phyloP scores from a whole-genome alignment of 2,797 vertebrate genomes.

The Bothrops alternatus region DNA sequence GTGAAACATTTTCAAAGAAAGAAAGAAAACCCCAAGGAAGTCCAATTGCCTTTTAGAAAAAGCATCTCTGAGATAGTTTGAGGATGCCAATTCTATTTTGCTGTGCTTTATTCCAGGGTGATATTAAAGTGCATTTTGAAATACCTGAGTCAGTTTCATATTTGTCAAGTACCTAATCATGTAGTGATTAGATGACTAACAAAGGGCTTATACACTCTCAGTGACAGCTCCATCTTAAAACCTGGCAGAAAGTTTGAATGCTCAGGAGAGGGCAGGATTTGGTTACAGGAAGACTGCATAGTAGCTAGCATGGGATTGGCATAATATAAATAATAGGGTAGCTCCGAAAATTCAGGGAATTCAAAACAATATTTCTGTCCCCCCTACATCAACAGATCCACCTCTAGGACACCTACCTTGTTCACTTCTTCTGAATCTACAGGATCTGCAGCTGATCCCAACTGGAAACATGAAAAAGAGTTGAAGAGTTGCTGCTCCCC shows the following conservation, averaged over 20 bases:
- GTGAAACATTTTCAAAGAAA: neutral
- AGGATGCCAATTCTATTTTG: neutral
- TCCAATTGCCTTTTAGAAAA: neutral
- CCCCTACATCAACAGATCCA: neutral
- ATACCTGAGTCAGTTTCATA: constrained; percentile 9
- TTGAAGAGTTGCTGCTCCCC: neutral
- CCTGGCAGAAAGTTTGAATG: neutral
- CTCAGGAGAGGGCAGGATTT: neutral
- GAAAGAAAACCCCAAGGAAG: neutral
- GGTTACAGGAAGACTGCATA: neutral
- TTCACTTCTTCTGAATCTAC: neutral
- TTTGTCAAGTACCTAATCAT: neutral
- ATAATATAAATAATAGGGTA: neutral
- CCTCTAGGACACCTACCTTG: neutral
- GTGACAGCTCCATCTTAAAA: neutral
- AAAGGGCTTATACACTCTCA: neutral
- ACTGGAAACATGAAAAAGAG: neutral
- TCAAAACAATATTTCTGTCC: neutral
- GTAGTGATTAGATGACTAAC: neutral
- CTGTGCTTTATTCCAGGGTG: neutral
- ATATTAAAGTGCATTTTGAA: neutral
- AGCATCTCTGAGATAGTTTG: neutral
- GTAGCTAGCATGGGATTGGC: neutral
- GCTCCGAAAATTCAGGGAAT: neutral
- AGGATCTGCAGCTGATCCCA: neutral